These are phyloP conservation scores for Cliona cf. orientalis DNA, from an alignment of 37 sponge, comb jelly and placozoan genomes.

Conservation along the genomic window DNA sequence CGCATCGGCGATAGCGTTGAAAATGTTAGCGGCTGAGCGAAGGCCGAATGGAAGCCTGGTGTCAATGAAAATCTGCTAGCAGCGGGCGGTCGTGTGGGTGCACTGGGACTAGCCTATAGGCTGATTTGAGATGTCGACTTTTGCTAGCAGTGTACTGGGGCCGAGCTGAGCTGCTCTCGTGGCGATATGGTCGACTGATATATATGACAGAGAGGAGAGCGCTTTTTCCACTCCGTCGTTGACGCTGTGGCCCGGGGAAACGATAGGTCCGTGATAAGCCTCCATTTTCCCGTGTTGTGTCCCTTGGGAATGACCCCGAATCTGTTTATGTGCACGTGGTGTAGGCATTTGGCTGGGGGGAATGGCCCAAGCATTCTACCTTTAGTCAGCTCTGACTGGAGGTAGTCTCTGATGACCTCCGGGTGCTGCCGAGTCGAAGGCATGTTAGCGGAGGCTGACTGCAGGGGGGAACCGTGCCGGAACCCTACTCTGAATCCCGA, in stretches of 20 bases:
- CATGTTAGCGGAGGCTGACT: constrained; percentile 10
- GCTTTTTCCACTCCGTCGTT: background rate
- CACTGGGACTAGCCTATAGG: constrained; percentile 23
- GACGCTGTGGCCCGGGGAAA: no score
- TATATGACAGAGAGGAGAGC: constrained; percentile 6
- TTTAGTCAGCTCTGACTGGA: no score
- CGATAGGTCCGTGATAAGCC: no score
- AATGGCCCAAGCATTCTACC: no score
- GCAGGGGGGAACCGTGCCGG: background rate
- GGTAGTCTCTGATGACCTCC: no score
- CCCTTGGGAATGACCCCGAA: no score
- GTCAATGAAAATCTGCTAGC: constrained; percentile 18
- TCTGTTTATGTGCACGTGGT: no score
- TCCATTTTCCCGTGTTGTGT: no score
- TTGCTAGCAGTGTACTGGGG: background rate
- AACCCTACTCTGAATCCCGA: constrained; percentile 1
- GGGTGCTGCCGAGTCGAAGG: constrained; percentile 17
- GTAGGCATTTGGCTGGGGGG: no score
- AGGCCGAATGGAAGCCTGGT: constrained; percentile 40
- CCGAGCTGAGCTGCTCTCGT: background rate
- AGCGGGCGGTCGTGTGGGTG: constrained; percentile 32
- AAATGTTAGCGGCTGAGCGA: constrained; percentile 32
- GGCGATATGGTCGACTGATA: constrained; percentile 5
- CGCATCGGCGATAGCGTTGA: constrained; percentile 39
- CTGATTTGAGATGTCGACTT: constrained; percentile 3